Percentiles rank a stretch among this genome's conserved stretches.
These are phyloP conservation scores for Cyclura pinguis DNA, from an alignment of 2,797 vertebrate species.

Conservation along the genomic window DNA sequence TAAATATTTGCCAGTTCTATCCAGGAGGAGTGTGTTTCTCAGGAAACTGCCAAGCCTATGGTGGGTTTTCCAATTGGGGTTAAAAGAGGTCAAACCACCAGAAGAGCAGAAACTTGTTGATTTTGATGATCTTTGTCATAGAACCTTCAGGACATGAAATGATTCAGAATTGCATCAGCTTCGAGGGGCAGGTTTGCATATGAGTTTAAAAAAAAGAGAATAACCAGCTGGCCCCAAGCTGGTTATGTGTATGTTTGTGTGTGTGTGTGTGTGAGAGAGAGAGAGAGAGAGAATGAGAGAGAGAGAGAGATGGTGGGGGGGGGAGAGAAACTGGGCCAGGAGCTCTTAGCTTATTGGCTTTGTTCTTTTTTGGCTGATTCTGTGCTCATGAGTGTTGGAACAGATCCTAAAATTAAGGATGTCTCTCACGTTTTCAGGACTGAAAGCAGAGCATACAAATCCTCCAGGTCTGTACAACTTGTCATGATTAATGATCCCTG, in stretches of 20 bases:
- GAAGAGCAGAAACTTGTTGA: constrained; percentile 13
- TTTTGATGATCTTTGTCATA: constrained; percentile 16
- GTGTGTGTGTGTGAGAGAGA: background rate
- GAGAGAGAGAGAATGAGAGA: no score
- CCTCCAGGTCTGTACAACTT: background rate
- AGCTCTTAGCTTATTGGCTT: constrained; percentile 8
- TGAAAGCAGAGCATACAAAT: background rate
- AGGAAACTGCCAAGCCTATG: constrained; percentile 15
- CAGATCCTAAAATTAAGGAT: constrained; percentile 1
- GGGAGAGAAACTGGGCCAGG: background rate
- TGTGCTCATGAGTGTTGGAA: background rate
- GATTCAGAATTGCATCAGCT: background rate
- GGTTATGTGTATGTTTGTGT: background rate
- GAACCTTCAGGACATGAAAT: background rate
- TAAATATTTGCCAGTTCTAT: constrained; percentile 10
- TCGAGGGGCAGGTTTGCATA: background rate
- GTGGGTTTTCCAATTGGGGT: background rate
- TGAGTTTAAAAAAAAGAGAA: background rate
- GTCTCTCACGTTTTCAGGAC: background rate
- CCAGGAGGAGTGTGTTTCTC: constrained; percentile 13
- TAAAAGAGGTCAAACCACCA: constrained; percentile 27
- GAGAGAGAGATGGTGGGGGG: background rate
- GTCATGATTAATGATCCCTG: background rate
- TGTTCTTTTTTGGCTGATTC: constrained; percentile 6
- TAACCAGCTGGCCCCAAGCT: background rate